Base-by-base conservation (phyloP, 2,113 vertebrate species). In the Zosterops pallidus region DNA sequence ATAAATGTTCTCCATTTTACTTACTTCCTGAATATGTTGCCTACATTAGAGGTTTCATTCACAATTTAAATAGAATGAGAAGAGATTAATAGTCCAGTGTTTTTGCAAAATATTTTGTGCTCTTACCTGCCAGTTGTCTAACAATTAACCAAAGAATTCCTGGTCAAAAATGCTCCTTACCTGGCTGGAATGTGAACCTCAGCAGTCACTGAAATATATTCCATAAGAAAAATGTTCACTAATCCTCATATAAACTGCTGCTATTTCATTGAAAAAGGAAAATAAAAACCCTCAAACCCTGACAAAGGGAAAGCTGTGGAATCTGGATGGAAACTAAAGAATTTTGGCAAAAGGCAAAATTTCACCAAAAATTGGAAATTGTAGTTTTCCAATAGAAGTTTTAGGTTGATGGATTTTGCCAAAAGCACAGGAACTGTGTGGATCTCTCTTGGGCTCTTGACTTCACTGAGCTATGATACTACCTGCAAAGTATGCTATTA, bases 281-380 rank as follows among this genome's bases (percentile, higher is more conserved):
- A 74, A 44, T 19, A 12, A 70, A 47, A 1, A 0, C 1, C 6
- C 2, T 7, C 10, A 68, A 44, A 68, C 25, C 14, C 24, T 41
- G 15, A 56, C 22, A 76, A 76, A 80, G 28, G 13, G 20, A 83
- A 55, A 41, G 1, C 5, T 77, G 28, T 68, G 59, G 35, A 42
- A 26, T 64, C 37, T 64, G 33, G 6, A 22, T 56, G 37, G 42
- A 70, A 84, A 57, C 20, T 23, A 53, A 84, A 75, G 31, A 14
- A 25, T 67, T 35, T 86, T 74, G 35, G 22, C 24, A 65, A 74
- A 84, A 86, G 9, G 16, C 18, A 89, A 14, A 23, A 50, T 67
- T 50, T 92, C 28, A 75, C 31, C 13, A 37, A 42, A 52, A 91
- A 15, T 20, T 41, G 6, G 33, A 77, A 77, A 69, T 16, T 0